Conservation (phyloP, 2,888 invertebrate species). For the Erebia ligea region DNA sequence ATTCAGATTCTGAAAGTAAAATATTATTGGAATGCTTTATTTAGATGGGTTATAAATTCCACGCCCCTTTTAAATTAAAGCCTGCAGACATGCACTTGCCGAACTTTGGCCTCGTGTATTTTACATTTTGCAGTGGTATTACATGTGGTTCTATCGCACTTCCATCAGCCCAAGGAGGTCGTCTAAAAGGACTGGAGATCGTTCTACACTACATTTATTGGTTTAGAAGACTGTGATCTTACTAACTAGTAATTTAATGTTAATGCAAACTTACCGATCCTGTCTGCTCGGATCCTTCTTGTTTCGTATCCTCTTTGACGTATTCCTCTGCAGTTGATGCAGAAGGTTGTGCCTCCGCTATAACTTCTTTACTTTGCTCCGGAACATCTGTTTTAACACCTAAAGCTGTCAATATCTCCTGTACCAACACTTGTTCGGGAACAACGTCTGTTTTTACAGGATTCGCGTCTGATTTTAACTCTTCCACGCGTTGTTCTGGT, state of each 20-base stretch:
- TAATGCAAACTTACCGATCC: constrained; percentile 15
- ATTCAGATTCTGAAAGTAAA: too few species aligned
- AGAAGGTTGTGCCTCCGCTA: constrained; percentile 27
- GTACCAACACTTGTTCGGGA: constrained; percentile 15
- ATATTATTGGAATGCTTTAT: too few species aligned
- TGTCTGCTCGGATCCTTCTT: neutral
- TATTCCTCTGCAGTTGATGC: neutral
- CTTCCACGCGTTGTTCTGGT: constrained; percentile 12
- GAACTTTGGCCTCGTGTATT: too few species aligned
- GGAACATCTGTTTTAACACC: constrained; percentile 12
- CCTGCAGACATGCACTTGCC: too few species aligned
- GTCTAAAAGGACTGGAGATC: too few species aligned
- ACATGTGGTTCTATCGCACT: too few species aligned
- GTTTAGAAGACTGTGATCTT: too few species aligned
- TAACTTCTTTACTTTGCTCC: constrained; percentile 28
- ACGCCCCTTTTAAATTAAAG: too few species aligned
- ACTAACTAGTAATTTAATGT: neutral
- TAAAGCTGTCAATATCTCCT: constrained; percentile 11
- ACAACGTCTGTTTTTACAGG: constrained; percentile 16
- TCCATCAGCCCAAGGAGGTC: too few species aligned
- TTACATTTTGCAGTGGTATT: too few species aligned
- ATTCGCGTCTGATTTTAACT: constrained; percentile 12
- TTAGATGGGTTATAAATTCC: too few species aligned
- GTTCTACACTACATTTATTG: too few species aligned
- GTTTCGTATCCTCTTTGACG: constrained; percentile 12